Evolutionary conservation across 2,888 invertebrate species (phyloP), one percentile per base, ranked within the genome.

Genomic region (Ormia ochracea): DNA sequence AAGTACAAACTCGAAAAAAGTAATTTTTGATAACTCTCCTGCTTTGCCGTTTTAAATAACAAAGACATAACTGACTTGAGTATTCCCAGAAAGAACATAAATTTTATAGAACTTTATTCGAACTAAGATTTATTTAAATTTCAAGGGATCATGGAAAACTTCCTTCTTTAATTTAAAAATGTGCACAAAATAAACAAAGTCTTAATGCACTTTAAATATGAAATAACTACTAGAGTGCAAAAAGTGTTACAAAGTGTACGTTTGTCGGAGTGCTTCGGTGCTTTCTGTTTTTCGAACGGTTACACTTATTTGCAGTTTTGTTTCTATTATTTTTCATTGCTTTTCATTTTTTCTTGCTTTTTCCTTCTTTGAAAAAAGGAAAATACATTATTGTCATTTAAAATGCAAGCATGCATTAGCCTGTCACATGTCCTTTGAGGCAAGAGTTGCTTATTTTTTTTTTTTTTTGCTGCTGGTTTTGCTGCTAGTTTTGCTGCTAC

Each of bases 361-460:
- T n/a, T n/a, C n/a, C n/a, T n/a, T 52, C 31, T 59, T 63, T 74
- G 52, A 61, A 65, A 85, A 85, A 87, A 86, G 83, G 85, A 85
- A 86, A 87, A 87, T 87, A 86, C 88, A 88, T 87, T 87, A 88
- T 86, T 86, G 87, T 87, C 87, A 88, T 87, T 84, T 85, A 84
- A 86, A 88, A 87, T 88, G 87, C 88, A 87, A 86, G 86, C 84
- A 87, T 88, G 88, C 87, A 87, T 88, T 87, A 88, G 87, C 87
- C 87, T 87, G 87, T 88, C 88, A 87, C 85, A 87, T 87, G 85
- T 87, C 87, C 88, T 88, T 85, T 84, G 87, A 86, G 87, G 87
- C 65, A 69, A 68, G 59, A 59, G 82, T 85, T 56, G 68, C 70
- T 74, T 79, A 38, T 48, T 52, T 36, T 58, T 65, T 38, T n/a